Conservation (phyloP, 2,113 vertebrate genomes). For the Colius striatus region DNA sequence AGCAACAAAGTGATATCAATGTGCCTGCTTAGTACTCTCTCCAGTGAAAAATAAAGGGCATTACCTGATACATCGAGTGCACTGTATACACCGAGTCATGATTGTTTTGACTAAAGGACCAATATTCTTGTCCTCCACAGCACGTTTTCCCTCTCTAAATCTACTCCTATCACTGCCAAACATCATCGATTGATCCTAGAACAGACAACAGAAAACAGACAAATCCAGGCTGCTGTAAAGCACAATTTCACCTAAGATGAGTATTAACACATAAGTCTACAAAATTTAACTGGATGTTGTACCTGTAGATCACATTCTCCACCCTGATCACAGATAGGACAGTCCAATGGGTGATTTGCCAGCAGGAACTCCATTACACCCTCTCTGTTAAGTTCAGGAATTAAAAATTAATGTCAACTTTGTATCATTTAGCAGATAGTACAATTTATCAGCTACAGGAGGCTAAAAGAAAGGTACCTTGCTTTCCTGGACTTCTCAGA, state of each 20-base stretch:
- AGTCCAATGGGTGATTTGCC: conserved; percentile 94
- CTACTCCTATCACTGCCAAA: conserved; percentile 96
- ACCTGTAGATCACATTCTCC: conserved; percentile 98
- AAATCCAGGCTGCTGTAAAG: not conserved
- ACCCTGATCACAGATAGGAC: conserved; percentile 96
- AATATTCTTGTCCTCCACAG: conserved; percentile 98
- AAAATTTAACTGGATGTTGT: conserved; percentile 10
- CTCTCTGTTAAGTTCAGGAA: conserved; percentile 80
- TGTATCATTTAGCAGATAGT: not conserved
- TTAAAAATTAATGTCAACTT: not conserved
- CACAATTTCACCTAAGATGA: not conserved
- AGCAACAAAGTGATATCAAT: not conserved
- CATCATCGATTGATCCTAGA: conserved; percentile 98
- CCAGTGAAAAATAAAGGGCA: not conserved
- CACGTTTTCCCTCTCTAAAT: conserved; percentile 92
- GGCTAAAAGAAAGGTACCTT: conserved; percentile 77
- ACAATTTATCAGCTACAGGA: not conserved
- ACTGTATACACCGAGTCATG: conserved; percentile 99
- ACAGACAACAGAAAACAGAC: conserved; percentile 19
- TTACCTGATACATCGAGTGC: conserved; percentile 97
- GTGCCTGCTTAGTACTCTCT: not conserved
- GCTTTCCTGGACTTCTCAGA: conserved; percentile 95
- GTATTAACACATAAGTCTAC: not conserved
- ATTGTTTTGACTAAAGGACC: conserved; percentile 97
- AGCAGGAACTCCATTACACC: conserved; percentile 97